Conservation (phyloP, 2,888 invertebrate species). For the Argynnis bischoffii region DNA sequence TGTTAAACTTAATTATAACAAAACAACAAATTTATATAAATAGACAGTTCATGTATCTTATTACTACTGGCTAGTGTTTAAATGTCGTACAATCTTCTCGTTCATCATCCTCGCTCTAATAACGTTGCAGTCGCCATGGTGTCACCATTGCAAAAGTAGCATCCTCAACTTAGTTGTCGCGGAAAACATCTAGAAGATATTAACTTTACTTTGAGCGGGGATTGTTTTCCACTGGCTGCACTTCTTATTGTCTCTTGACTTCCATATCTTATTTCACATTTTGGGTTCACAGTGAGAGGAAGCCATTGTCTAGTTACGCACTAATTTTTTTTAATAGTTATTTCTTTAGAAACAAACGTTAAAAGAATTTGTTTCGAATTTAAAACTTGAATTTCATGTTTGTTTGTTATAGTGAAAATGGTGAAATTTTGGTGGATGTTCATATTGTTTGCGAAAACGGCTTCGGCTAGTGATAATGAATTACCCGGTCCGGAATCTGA, state of each 20-base stretch:
- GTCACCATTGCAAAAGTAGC: constrained; percentile 33
- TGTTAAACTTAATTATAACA: constrained; percentile 8
- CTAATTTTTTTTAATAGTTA: constrained; percentile 51
- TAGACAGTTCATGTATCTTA: constrained; percentile 11
- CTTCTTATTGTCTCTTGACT: constrained; percentile 65
- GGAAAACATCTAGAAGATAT: constrained; percentile 41
- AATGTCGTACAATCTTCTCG: constrained; percentile 35
- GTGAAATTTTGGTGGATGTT: constrained; percentile 80
- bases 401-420: constrained; percentile 67
- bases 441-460: constrained; percentile 74
- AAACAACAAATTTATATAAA: constrained; percentile 16
- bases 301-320: constrained; percentile 57
- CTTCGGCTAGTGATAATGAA: constrained; percentile 73
- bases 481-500: constrained; percentile 60
- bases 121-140: constrained; percentile 46
- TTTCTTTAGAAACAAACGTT: constrained; percentile 43
- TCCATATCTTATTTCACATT: constrained; percentile 67
- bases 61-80: constrained; percentile 26
- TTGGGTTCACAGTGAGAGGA: constrained; percentile 66
- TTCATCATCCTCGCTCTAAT: constrained; percentile 68
- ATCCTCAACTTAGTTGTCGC: constrained; percentile 33
- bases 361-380: constrained; percentile 43
- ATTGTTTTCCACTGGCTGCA: constrained; percentile 75
- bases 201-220: constrained; percentile 60
- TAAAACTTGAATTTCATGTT: constrained; percentile 56